phyloP scores from a whole-genome alignment of 2,113 vertebrate genomes.

The Psittacula cyanocephala region DNA sequence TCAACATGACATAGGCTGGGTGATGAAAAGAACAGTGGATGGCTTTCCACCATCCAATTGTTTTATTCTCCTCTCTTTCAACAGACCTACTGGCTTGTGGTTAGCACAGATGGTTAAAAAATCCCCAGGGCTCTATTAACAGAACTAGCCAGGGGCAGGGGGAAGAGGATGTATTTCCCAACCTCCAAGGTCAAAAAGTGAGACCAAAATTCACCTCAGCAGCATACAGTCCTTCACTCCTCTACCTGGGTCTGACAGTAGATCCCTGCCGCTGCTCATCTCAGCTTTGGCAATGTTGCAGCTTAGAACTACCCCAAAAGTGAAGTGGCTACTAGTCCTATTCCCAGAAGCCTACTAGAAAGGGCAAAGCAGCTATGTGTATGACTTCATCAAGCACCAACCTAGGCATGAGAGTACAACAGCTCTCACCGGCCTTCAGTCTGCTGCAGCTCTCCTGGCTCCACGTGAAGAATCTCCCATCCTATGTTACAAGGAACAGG shows the following conservation, averaged over 20 bases:
- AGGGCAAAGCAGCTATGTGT: background rate
- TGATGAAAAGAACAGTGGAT: background rate
- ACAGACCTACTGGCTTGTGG: background rate
- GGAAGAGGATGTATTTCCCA: background rate
- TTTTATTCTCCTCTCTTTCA: background rate
- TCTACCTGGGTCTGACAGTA: background rate
- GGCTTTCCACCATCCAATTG: background rate
- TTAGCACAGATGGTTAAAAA: background rate
- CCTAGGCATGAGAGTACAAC: background rate
- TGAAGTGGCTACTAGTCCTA: background rate
- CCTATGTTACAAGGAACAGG: accelerated
- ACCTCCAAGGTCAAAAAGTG: background rate
- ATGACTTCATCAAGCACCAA: background rate
- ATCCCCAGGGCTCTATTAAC: background rate
- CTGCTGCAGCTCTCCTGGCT: background rate
- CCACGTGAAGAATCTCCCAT: accelerated
- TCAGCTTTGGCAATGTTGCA: background rate
- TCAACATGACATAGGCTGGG: background rate
- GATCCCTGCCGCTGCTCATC: background rate
- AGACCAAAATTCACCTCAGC: background rate
- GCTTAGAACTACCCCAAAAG: background rate
- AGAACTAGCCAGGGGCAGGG: background rate
- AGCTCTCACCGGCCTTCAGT: background rate
- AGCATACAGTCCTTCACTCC: background rate
- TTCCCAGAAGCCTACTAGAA: background rate